phyloP scores from a whole-genome alignment of 2,888 invertebrate genomes.

The Ametastegia equiseti region DNA sequence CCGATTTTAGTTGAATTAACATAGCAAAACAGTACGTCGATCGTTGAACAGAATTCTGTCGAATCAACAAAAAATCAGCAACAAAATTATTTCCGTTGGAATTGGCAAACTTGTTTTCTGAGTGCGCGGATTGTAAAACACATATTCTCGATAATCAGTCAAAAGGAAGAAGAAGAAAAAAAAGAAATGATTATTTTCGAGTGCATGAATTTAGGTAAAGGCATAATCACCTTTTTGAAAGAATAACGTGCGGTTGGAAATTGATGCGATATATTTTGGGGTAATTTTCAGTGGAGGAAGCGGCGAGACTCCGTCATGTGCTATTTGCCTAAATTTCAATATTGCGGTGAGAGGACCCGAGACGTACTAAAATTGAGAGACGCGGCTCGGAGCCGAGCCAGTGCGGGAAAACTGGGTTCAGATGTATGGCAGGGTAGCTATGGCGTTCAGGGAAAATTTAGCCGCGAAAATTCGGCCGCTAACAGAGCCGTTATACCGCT shows the following conservation, averaged over 20 bases:
- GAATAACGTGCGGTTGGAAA: neutral
- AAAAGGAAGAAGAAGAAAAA: neutral
- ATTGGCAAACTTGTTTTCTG: neutral
- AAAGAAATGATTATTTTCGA: neutral
- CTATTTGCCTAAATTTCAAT: constrained; percentile 6
- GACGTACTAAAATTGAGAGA: too few relatives aligned
- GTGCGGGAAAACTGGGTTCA: too few relatives aligned
- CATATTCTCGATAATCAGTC: too few relatives aligned
- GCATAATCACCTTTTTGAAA: neutral
- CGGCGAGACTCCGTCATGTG: neutral
- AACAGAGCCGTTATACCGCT: constrained; percentile 27
- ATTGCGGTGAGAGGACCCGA: too few relatives aligned
- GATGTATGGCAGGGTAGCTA: neutral
- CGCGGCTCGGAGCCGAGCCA: too few relatives aligned
- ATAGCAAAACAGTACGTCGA: too few relatives aligned
- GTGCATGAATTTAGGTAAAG: too few relatives aligned
- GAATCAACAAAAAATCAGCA: too few relatives aligned
- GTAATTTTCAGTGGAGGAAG: neutral
- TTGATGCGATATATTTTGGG: neutral
- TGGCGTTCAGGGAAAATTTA: neutral
- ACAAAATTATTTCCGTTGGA: neutral
- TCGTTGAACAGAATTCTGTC: too few relatives aligned
- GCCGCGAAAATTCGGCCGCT: constrained; percentile 9
- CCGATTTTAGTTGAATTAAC: too few relatives aligned
- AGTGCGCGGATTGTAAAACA: too few relatives aligned